These are phyloP conservation scores for Muscicapa striata DNA, from an alignment of 2,797 vertebrate genomes.

Conservation along the genomic window DNA sequence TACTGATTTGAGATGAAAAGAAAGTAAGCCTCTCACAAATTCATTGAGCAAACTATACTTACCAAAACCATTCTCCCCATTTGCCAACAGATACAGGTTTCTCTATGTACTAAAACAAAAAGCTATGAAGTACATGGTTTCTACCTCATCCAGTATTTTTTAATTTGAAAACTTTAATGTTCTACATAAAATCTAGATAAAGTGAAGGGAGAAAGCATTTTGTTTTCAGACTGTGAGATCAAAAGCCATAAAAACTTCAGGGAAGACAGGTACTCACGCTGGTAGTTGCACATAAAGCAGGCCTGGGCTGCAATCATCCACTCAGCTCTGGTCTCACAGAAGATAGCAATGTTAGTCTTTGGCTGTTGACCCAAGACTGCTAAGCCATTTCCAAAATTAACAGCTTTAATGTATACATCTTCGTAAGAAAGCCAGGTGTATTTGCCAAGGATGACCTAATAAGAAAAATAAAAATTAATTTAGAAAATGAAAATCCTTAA, in stretches of 20 bases:
- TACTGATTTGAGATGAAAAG: background rate
- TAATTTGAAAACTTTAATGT: background rate
- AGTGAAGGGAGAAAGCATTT: background rate
- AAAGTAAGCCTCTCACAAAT: constrained; percentile 9
- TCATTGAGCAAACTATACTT: background rate
- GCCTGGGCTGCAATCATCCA: constrained; percentile 94
- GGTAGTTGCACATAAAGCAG: constrained; percentile 95
- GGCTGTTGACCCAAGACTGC: constrained; percentile 86
- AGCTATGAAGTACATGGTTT: background rate
- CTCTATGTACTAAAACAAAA: background rate
- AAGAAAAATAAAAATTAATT: background rate
- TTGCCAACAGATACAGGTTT: background rate
- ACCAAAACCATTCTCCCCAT: background rate
- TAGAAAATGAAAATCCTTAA: constrained; percentile 21
- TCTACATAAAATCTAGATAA: background rate
- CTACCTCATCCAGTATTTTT: background rate
- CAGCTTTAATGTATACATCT: constrained; percentile 80
- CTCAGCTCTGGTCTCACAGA: constrained; percentile 94
- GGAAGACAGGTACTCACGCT: constrained; percentile 79
- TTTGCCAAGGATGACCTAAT: constrained; percentile 90
- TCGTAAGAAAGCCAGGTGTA: constrained; percentile 91
- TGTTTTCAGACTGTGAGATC: background rate
- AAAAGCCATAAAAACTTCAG: background rate
- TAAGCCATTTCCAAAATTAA: constrained; percentile 88
- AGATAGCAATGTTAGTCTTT: constrained; percentile 90